Base-by-base conservation (phyloP, 2,888 invertebrate species). In the Sesamia inferens region DNA sequence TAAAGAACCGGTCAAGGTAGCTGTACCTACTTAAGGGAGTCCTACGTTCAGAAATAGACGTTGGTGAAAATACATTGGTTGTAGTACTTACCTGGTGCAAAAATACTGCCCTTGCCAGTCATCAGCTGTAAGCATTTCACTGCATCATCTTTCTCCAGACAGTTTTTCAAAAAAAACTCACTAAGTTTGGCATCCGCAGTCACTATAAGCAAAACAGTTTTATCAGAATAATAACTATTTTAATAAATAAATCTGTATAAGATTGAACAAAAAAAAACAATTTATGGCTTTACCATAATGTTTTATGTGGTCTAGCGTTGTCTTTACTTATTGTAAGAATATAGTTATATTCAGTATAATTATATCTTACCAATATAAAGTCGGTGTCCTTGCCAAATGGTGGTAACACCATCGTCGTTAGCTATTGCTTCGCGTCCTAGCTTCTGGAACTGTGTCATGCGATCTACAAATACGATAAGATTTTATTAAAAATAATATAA, bases 21-120 rank as follows among this genome's bases (percentile, higher is more conserved):
- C 19, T 16, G 8, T 51, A 8, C 51, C 19, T 51, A 8, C 51
- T 51, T 51, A 8, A 5, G 39, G 7, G 39, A 39, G 39, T 39
- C 5, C n/a, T 51, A n/a, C 5, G 11, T 54, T n/a, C 11, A 54
- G 51, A n/a, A 54, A 10, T n/a, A 10, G 51, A n/a, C n/a, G 10
- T 54, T 51, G 10, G 19, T n/a, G 51, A n/a, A n/a, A 54, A 10
- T 54, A 54, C 19, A 10, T 58, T 8, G 4, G 19, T 24, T 24
- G 19, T 11, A 24, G 47, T 76, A 92, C 91, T 89, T 76, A 92
- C 91, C 90, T 74, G 89, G 86, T 24, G 91, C 91, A 74, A 90
- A 90, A 14, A 91, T 80, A 51, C 87, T 89, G 5, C 91, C 92
- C 14, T 88, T 89, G 48, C 84, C 85, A 42, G 78, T 79, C 68